These are phyloP conservation scores for Drosophila niveifrons DNA, from an alignment of 2,888 invertebrate species.

Conservation along the genomic window DNA sequence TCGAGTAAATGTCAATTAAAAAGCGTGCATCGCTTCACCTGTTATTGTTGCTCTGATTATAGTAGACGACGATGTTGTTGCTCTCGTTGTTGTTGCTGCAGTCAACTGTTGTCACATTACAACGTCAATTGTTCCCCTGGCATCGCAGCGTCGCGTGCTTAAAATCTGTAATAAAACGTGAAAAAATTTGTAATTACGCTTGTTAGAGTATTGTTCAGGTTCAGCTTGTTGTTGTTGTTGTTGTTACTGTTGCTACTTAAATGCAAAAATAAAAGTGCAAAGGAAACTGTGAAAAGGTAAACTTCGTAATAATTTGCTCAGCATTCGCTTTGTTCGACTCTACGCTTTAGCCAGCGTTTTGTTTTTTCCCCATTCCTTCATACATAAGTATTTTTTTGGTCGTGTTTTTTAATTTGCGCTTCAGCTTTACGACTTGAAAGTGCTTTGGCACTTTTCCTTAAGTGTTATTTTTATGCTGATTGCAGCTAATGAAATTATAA, in stretches of 20 bases:
- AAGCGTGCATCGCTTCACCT: constrained; percentile 66
- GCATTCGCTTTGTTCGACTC: constrained; percentile 36
- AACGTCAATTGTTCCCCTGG: constrained; percentile 71
- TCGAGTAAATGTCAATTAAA: constrained; percentile 79
- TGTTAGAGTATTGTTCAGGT: constrained; percentile 42
- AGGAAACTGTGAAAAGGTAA: constrained; percentile 63
- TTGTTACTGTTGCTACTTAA: constrained; percentile 39
- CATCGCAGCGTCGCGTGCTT: constrained; percentile 61
- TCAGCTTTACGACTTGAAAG: constrained; percentile 77
- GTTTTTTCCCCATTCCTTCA: background rate
- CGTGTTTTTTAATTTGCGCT: constrained; percentile 54
- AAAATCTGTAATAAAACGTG: constrained; percentile 80
- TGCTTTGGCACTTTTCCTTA: constrained; percentile 70
- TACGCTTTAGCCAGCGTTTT: constrained; percentile 1
- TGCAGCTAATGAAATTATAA: constrained; percentile 81
- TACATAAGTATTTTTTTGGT: constrained; percentile 6
- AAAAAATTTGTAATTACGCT: constrained; percentile 81
- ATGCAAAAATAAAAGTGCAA: constrained; percentile 56
- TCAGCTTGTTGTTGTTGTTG: constrained; percentile 28
- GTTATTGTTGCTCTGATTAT: constrained; percentile 31
- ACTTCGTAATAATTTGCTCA: constrained; percentile 70
- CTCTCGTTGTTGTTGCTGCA: constrained; percentile 47
- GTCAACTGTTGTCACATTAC: constrained; percentile 81
- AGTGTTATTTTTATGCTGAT: constrained; percentile 82
- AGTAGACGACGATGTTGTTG: constrained; percentile 25